These are phyloP conservation scores for Microcebus griseorufus DNA, from an alignment of 2,113 vertebrate genomes.

Conservation along the genomic window DNA sequence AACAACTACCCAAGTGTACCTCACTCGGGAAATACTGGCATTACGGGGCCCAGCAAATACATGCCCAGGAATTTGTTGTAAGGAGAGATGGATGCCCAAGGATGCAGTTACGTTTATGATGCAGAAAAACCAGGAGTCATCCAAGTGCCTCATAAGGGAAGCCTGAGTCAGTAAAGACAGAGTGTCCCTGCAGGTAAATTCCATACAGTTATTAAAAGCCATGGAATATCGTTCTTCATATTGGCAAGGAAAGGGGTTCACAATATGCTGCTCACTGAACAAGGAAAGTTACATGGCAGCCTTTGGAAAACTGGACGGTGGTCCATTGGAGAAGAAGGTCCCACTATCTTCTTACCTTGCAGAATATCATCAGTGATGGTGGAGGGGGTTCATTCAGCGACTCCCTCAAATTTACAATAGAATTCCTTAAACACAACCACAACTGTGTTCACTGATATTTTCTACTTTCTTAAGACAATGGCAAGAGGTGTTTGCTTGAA, in stretches of 20 bases:
- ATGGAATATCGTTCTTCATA: background rate
- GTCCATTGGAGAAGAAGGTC: background rate
- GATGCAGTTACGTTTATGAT: background rate
- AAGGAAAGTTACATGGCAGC: rapidly evolving
- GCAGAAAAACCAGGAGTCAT: background rate
- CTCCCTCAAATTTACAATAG: background rate
- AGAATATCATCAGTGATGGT: background rate
- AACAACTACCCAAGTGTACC: too few species aligned
- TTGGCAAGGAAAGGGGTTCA: background rate
- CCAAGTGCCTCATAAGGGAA: background rate
- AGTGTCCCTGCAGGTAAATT: background rate
- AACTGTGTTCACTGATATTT: background rate
- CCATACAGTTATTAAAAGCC: background rate
- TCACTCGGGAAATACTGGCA: rapidly evolving
- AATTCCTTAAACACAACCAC: background rate
- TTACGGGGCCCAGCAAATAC: background rate
- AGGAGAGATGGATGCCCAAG: background rate
- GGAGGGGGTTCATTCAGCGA: background rate
- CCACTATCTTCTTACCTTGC: background rate
- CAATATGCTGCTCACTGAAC: background rate
- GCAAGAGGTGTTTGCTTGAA: background rate
- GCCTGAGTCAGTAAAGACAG: background rate
- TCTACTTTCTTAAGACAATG: background rate
- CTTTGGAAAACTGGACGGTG: background rate
- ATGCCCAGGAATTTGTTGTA: background rate